These are phyloP conservation scores for Mormoops blainvillei DNA, from an alignment of 2,113 vertebrate species.

Conservation along the genomic window DNA sequence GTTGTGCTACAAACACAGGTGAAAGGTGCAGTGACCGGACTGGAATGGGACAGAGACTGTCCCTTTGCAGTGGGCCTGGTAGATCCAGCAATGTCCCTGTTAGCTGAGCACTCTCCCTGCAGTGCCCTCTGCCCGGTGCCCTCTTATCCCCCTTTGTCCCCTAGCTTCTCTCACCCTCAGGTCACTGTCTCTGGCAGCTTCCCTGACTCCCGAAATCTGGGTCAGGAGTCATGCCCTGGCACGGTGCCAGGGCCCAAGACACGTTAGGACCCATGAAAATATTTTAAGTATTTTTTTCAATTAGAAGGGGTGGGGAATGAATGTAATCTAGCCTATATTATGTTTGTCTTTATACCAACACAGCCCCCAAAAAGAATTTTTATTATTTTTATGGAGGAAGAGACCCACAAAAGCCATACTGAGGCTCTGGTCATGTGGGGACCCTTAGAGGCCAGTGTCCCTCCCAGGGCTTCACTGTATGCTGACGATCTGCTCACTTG, in stretches of 20 bases:
- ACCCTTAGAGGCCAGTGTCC: not conserved
- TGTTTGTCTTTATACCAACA: not conserved
- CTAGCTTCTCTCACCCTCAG: not conserved
- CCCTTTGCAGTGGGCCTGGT: not conserved
- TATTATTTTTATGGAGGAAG: not conserved
- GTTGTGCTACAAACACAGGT: not conserved
- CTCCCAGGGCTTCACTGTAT: not conserved
- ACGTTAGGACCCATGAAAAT: not conserved
- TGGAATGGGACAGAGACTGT: not conserved
- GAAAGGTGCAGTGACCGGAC: not conserved
- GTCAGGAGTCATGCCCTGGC: not conserved
- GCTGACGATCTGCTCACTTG: not conserved
- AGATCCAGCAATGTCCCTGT: too few species aligned
- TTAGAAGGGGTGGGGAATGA: not conserved
- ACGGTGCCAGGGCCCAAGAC: not conserved
- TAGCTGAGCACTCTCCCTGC: not conserved
- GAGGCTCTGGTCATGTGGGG: not conserved
- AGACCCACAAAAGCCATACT: not conserved
- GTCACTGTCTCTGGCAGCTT: not conserved
- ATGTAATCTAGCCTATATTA: not conserved
- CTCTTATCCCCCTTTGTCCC: not conserved
- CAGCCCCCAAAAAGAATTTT: not conserved
- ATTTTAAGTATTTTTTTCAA: not conserved
- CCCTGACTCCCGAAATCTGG: not conserved
- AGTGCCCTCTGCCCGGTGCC: not conserved